Percentiles rank a stretch among this genome's conserved stretches.
Evolutionary conservation across 2,888 invertebrate genomes (phyloP).

Genomic region (Pelosia muscerda): DNA sequence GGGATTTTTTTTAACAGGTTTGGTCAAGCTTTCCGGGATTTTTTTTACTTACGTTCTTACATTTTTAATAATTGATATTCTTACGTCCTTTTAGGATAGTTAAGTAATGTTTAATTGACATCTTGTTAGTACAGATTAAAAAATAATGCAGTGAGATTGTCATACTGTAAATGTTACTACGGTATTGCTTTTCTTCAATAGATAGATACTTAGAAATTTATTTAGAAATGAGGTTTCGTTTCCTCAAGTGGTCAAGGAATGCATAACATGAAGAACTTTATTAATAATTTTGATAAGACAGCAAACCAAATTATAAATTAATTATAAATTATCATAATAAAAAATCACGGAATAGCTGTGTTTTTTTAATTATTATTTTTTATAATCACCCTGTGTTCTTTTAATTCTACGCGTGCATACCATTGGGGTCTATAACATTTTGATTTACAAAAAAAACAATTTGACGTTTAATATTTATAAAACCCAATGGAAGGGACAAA

Average conservation of each 20-base stretch:
- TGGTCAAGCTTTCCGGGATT: constrained; percentile 30
- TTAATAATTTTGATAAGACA: no score
- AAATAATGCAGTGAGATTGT: no score
- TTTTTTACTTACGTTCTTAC: constrained; percentile 17
- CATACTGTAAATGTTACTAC: not conserved
- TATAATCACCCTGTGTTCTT: constrained; percentile 70
- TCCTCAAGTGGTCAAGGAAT: no score
- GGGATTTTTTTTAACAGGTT: constrained; percentile 26
- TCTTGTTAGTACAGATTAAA: no score
- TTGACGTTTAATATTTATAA: constrained; percentile 62
- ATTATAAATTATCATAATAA: constrained; percentile 3
- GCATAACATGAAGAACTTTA: not conserved
- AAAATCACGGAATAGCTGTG: constrained; percentile 39
- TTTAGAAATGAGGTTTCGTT: not conserved
- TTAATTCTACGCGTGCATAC: constrained; percentile 82
- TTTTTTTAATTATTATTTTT: constrained; percentile 23
- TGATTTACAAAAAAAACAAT: constrained; percentile 27
- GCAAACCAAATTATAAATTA: no score
- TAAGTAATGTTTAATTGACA: no score
- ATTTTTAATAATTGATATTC: no score
- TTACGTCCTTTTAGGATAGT: no score
- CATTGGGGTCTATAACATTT: constrained; percentile 69
- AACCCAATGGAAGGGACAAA: constrained; percentile 76
- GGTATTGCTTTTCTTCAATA: not conserved
- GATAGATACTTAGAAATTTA: not conserved